A percentile compares a stretch with the other conserved stretches of the same genome.
phyloP scores from a whole-genome alignment of 2,113 vertebrate species.

The Cyanoliseus patagonus region DNA sequence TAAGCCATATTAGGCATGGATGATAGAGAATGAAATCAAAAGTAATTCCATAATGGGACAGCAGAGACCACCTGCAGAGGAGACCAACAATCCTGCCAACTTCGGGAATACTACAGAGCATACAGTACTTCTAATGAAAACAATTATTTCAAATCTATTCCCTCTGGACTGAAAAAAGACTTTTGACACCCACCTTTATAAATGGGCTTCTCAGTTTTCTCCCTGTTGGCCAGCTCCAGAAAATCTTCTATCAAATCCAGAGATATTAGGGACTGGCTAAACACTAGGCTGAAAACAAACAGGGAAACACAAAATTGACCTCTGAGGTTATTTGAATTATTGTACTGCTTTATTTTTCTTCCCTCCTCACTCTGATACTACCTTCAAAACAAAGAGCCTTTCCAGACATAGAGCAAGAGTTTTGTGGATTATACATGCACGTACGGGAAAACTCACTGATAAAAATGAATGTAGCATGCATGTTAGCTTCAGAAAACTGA shows the following conservation, averaged over 20 bases:
- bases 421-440: rapidly evolving
- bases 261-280: constrained; percentile 98
- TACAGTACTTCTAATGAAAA: background rate
- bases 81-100: background rate
- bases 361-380: background rate
- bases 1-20: background rate
- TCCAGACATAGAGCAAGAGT: background rate
- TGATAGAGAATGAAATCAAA: background rate
- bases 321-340: background rate
- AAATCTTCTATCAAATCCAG: constrained; percentile 99
- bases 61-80: background rate
- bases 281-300: constrained; percentile 86
- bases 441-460: background rate
- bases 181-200: constrained; percentile 87
- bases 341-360: background rate
- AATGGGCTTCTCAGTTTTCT: constrained; percentile 83
- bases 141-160: background rate
- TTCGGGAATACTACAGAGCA: background rate
- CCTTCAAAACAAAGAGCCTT: background rate
- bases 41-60: background rate
- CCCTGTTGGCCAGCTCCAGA: constrained; percentile 88
- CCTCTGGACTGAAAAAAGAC: background rate
- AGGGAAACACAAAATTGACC: background rate
- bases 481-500: background rate
- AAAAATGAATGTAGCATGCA: background rate